Percentiles rank a stretch among this genome's conserved stretches.
Evolutionary conservation across 2,797 vertebrate genomes (phyloP).

Genomic region (Anniella stebbinsi): DNA sequence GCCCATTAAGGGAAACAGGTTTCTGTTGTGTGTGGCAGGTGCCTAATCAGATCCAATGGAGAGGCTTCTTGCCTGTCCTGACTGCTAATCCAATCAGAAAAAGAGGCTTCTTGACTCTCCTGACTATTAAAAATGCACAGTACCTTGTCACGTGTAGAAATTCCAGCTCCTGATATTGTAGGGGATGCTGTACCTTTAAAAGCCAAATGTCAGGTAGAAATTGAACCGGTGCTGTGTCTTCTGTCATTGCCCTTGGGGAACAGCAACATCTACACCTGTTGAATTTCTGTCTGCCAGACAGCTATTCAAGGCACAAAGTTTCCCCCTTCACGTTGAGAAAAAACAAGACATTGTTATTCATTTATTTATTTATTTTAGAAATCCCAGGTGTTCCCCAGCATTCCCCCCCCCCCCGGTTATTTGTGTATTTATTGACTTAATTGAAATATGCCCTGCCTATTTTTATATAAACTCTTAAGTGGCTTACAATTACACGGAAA

Average conservation of each 20-base stretch:
- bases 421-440: neutral
- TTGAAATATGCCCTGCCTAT: neutral
- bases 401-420: neutral
- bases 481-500: neutral
- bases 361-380: neutral
- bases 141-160: neutral
- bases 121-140: neutral
- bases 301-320: neutral
- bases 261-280: neutral
- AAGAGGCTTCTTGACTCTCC: neutral
- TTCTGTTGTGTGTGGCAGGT: neutral
- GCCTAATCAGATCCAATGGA: neutral
- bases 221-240: neutral
- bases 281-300: neutral
- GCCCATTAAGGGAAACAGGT: neutral
- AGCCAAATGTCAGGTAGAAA: neutral
- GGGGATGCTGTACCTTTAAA: neutral
- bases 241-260: neutral
- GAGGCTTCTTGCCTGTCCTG: neutral
- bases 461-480: neutral
- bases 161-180: no score
- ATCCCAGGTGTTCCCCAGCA: neutral
- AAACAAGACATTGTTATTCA: neutral
- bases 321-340: neutral
- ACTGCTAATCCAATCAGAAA: neutral